Percentiles rank a stretch among this genome's conserved stretches.
Conservation (phyloP, 2,797 vertebrate species). For the Limnodromus scolopaceus region DNA sequence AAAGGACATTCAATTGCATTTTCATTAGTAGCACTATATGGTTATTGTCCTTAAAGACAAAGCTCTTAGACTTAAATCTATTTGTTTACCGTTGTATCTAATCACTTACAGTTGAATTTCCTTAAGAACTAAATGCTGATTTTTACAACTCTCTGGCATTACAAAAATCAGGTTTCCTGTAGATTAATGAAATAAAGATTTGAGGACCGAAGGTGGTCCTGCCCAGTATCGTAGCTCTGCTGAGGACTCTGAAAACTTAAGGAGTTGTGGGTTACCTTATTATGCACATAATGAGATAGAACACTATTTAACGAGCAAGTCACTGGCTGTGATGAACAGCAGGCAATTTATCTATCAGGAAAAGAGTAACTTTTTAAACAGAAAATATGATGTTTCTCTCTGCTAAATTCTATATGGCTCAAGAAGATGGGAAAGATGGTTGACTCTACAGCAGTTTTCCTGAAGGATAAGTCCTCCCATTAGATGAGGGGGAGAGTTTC, state of each 20-base stretch:
- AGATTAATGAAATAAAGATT: not conserved
- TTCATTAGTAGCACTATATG: slow-evolving; percentile 34
- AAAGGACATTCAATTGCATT: slow-evolving; percentile 9
- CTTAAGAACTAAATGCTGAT: not conserved
- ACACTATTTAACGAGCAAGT: slow-evolving; percentile 1
- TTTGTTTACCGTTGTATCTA: not conserved
- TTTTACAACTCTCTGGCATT: not conserved
- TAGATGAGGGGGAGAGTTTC: not conserved
- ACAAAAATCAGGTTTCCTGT: not conserved
- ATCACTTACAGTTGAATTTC: not conserved
- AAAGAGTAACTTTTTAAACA: not conserved
- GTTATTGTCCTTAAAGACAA: slow-evolving; percentile 44
- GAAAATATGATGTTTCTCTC: not conserved
- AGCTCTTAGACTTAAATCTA: not conserved
- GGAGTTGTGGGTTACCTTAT: not conserved
- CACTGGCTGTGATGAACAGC: not conserved
- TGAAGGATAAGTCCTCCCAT: not conserved
- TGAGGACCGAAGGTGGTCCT: not conserved
- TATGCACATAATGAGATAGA: not conserved
- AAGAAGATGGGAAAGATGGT: not conserved
- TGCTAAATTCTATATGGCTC: not conserved
- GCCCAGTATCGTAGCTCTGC: not conserved
- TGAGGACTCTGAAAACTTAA: not conserved
- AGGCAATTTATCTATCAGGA: not conserved
- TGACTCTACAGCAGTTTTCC: not conserved